A percentile compares a stretch with the other conserved stretches of the same genome.
Evolutionary conservation across 2,888 invertebrate species (phyloP).

Genomic region (Mesochorus sp.): DNA sequence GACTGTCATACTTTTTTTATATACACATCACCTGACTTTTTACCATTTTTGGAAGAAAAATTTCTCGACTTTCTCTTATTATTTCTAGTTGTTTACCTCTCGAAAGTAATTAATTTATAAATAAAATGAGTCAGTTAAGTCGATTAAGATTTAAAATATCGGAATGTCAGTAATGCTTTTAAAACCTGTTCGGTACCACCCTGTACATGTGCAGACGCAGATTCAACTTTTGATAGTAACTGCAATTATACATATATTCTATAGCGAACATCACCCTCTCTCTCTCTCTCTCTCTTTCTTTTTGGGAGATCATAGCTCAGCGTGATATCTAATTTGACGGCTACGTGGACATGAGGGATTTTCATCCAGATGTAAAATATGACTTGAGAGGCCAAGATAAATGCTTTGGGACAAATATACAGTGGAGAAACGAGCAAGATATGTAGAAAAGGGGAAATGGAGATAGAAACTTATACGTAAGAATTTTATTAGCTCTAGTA

Average conservation of each 20-base stretch:
- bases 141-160: too few relatives aligned
- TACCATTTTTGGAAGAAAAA: too few relatives aligned
- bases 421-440: neutral
- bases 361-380: constrained; percentile 49
- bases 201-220: neutral
- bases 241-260: neutral
- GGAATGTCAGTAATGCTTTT: too few relatives aligned
- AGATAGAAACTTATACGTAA: neutral
- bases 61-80: too few relatives aligned
- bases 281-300: too few relatives aligned
- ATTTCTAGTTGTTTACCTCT: too few relatives aligned
- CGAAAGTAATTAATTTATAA: too few relatives aligned
- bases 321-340: constrained; percentile 57
- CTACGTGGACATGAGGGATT: constrained; percentile 49
- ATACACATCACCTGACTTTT: too few relatives aligned
- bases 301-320: neutral
- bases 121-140: too few relatives aligned
- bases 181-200: neutral
- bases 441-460: too few relatives aligned
- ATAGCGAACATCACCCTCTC: neutral
- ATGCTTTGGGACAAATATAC: constrained; percentile 13
- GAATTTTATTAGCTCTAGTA: neutral
- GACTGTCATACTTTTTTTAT: too few relatives aligned
- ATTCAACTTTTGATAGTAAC: neutral
- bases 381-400: constrained; percentile 33